Conservation (phyloP, 1,140 invertebrate species). For the Drosophila dunni region DNA sequence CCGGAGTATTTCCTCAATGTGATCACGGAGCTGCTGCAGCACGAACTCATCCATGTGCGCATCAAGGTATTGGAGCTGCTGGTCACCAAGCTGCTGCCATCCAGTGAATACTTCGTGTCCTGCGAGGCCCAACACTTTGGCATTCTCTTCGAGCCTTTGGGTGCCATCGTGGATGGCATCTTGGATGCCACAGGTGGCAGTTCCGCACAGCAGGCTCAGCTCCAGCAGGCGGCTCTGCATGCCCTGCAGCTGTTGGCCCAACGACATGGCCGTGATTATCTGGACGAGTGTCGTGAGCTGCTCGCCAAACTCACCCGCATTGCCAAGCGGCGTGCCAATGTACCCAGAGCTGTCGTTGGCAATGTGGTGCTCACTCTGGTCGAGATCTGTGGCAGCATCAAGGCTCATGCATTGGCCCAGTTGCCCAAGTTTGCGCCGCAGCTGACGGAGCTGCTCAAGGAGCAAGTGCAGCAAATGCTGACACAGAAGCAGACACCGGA, state of each 20-base stretch:
- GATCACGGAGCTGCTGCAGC: conserved; percentile 89
- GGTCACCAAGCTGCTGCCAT: conserved; percentile 90
- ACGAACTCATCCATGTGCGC: conserved; percentile 89
- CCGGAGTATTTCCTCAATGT: conserved; percentile 91
- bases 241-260: conserved; percentile 92
- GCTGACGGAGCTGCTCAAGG: conserved; percentile 86
- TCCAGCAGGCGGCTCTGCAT: conserved; percentile 92
- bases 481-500: conserved; percentile 85
- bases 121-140: conserved; percentile 85
- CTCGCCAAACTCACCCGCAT: conserved; percentile 87
- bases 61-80: conserved; percentile 93
- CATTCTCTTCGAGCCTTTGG: conserved; percentile 87
- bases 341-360: conserved; percentile 89
- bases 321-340: conserved; percentile 86
- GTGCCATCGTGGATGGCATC: conserved; percentile 88
- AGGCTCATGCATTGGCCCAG: conserved; percentile 89
- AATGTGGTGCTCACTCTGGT: conserved; percentile 92
- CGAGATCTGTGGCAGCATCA: conserved; percentile 90
- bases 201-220: conserved; percentile 86
- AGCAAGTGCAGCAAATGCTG: conserved; percentile 85
- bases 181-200: conserved; percentile 83
- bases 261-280: conserved; percentile 87
- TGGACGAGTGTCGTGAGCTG: conserved; percentile 88
- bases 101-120: conserved; percentile 87
- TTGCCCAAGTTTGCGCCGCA: conserved; percentile 92